A percentile compares a stretch with the other conserved stretches of the same genome.
These are phyloP conservation scores for Eptesicus fuscus DNA, from an alignment of 2,113 vertebrate species.

Conservation along the genomic window DNA sequence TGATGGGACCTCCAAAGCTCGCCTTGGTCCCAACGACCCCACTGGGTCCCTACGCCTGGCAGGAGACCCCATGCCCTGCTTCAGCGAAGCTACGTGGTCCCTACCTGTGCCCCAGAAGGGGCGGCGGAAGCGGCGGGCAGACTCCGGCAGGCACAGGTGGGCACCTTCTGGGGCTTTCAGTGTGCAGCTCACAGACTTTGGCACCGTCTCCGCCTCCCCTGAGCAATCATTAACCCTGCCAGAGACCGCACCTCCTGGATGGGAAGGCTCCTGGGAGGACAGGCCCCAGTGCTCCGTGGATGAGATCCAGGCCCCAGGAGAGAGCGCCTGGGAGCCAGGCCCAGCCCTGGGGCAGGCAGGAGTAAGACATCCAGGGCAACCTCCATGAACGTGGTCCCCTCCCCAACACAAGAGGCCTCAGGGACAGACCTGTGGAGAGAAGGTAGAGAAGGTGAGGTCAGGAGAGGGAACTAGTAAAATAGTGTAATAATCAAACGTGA, in stretches of 20 bases:
- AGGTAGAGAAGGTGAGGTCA: background rate
- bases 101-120: slow-evolving; percentile 49
- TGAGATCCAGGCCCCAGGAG: background rate
- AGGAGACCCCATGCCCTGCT: background rate
- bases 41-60: background rate
- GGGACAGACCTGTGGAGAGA: background rate
- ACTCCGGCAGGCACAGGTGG: background rate
- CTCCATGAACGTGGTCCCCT: background rate
- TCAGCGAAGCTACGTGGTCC: background rate
- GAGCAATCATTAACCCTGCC: slow-evolving; percentile 70
- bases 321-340: background rate
- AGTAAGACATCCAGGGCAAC: accelerated
- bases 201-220: slow-evolving; percentile 42
- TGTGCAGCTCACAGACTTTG: slow-evolving; percentile 51
- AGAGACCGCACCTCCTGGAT: slow-evolving; percentile 1
- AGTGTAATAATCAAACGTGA: background rate
- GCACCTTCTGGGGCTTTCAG: background rate
- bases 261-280: background rate
- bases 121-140: background rate
- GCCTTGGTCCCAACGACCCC: background rate
- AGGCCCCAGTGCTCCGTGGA: background rate
- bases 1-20: background rate
- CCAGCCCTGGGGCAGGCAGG: background rate
- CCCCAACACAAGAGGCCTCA: background rate
- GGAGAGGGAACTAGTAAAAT: background rate